These are phyloP conservation scores for Lepilemur septentrionalis DNA, from an alignment of 2,797 vertebrate genomes.

Conservation along the genomic window DNA sequence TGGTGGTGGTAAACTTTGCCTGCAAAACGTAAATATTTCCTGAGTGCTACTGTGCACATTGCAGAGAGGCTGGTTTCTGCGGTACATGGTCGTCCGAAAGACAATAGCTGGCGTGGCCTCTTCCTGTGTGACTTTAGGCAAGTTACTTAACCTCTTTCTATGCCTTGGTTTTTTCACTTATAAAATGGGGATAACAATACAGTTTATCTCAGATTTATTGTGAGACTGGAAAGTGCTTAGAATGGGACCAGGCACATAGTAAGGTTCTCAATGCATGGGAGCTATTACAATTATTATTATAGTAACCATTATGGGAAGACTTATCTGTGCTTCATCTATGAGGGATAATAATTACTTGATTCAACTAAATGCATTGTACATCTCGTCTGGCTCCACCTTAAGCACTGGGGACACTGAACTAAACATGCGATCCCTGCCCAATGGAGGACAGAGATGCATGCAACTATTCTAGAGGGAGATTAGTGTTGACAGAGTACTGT, in stretches of 20 bases:
- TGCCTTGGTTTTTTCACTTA: neutral
- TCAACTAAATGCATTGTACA: neutral
- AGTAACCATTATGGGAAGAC: neutral
- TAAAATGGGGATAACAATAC: neutral
- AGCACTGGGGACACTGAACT: neutral
- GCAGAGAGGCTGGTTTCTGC: neutral
- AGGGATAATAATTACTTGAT: neutral
- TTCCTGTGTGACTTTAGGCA: neutral
- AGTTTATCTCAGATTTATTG: neutral
- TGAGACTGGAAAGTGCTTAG: neutral
- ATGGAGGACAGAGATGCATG: neutral
- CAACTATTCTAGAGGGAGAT: neutral
- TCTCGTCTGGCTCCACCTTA: neutral
- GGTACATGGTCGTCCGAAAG: accelerated
- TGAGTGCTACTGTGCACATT: accelerated
- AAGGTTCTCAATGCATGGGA: neutral
- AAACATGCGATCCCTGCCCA: neutral
- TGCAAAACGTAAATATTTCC: neutral
- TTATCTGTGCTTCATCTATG: neutral
- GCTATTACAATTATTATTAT: neutral
- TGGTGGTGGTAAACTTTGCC: no score
- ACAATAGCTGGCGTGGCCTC: neutral
- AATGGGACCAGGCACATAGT: neutral
- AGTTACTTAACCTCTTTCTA: neutral
- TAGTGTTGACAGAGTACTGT: neutral